Evolutionary conservation across 2,888 invertebrate species (phyloP), one percentile per base, ranked within the genome.

Genomic region (Adela reaumurella): DNA sequence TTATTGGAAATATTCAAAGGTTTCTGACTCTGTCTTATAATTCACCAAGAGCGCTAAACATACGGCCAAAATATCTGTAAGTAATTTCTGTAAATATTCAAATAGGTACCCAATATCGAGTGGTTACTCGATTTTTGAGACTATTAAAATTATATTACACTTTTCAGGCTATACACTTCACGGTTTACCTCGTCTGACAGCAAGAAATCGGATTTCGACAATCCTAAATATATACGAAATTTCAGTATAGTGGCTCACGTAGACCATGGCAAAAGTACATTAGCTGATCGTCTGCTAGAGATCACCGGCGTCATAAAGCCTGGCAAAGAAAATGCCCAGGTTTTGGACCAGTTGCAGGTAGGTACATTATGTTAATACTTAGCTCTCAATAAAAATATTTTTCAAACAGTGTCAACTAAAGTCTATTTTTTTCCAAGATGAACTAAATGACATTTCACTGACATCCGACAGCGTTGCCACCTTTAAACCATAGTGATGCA

Each of bases 191-290:
- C 24, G 8, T 24, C 4, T 24, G 24, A 24, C 24, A 8, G 8
- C 24, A 24, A 24, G 8, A 24, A 24, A 8, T 24, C 8, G 24
- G 24, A 24, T 11, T 8, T 35, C 11, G 14, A 35, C 3, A 35
- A 14, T 35, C n/a, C 35, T n/a, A 61, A 56, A 42, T 68, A 62
- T 55, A 94, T 96, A 43, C 81, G 97, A 50, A 97, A 97, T 68
- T 97, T 97, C 63, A 92, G 96, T 69, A 97, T 99, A 60, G 94
- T 99, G 53, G 98, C 98, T n/a, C 98, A 99, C 73, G 92, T 99
- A 1, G 98, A 99, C 68, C 98, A 98, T 80, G 98, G 98, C 0
- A 99, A 99, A 77, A 95, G 95, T 68, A 99, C 98, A 0, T 73
- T 99, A 50, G 97, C 98, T 1, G 98, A 99, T 67, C 81, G 98